phyloP scores from a whole-genome alignment of 1,140 invertebrate species.

The Wasmannia auropunctata region DNA sequence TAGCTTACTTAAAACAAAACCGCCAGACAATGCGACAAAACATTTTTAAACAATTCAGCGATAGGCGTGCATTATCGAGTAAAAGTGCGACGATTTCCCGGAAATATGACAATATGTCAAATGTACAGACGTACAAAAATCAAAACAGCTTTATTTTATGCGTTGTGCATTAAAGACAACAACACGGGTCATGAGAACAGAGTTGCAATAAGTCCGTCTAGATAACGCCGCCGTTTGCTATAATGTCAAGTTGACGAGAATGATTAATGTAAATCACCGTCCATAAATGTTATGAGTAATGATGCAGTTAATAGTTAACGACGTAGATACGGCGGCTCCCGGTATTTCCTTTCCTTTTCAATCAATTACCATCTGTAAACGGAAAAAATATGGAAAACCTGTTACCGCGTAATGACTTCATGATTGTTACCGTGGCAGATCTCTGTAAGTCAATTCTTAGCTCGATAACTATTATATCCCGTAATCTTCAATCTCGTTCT shows the following conservation, averaged over 20 bases:
- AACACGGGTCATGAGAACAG: neutral
- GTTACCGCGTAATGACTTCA: constrained; percentile 71
- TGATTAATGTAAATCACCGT: constrained; percentile 65
- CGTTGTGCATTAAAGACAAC: neutral
- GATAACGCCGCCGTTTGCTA: constrained; percentile 2
- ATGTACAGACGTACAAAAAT: neutral
- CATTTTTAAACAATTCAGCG: constrained; percentile 2
- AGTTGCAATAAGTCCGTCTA: neutral
- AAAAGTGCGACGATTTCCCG: neutral
- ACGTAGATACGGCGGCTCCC: constrained; percentile 65
- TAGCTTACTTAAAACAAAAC: neutral
- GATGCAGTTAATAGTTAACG: constrained; percentile 65
- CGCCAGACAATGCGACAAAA: neutral
- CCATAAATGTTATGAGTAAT: constrained; percentile 70
- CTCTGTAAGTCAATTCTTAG: constrained; percentile 55
- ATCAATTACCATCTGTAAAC: constrained; percentile 63
- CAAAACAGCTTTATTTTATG: neutral
- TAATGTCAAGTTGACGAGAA: constrained; percentile 42
- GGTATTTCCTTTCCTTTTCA: constrained; percentile 69
- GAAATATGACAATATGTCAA: neutral
- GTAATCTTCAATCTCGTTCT: neutral
- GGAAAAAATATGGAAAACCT: constrained; percentile 66
- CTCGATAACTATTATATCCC: constrained; percentile 55
- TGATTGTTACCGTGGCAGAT: constrained; percentile 66
- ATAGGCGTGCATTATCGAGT: neutral